Evolutionary conservation across 2,888 invertebrate genomes (phyloP).

Genomic region (Polyommatus icarus): DNA sequence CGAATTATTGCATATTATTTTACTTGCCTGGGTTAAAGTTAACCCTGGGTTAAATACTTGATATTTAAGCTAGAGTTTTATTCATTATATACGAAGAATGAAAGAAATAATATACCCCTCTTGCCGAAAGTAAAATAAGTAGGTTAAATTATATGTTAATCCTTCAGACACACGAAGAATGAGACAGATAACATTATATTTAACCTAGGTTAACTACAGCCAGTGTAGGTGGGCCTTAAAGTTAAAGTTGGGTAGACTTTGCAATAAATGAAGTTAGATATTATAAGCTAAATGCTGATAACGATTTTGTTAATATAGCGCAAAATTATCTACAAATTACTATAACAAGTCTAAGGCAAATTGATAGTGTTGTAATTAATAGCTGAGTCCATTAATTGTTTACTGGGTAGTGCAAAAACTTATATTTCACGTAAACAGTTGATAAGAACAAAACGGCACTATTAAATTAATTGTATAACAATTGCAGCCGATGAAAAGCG

Average conservation of each 20-base stretch:
- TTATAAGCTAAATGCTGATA: neutral
- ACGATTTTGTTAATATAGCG: neutral
- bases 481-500: slow-evolving; percentile 45
- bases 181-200: neutral
- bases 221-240: too few relatives aligned
- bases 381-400: slow-evolving; percentile 7
- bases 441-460: slow-evolving; percentile 36
- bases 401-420: neutral
- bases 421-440: slow-evolving; percentile 10
- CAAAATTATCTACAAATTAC: neutral
- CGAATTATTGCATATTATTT: neutral
- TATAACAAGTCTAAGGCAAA: slow-evolving; percentile 3
- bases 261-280: neutral
- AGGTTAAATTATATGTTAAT: too few relatives aligned
- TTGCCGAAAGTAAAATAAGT: too few relatives aligned
- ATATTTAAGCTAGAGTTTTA: too few relatives aligned
- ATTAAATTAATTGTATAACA: slow-evolving; percentile 46
- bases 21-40: neutral
- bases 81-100: too few relatives aligned
- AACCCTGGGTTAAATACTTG: neutral
- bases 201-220: neutral
- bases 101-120: too few relatives aligned
- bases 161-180: too few relatives aligned
- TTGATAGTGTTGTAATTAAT: slow-evolving; percentile 5
- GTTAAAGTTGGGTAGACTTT: neutral